phyloP scores from a whole-genome alignment of 2,797 vertebrate species.

The Catostomus latipinnis region DNA sequence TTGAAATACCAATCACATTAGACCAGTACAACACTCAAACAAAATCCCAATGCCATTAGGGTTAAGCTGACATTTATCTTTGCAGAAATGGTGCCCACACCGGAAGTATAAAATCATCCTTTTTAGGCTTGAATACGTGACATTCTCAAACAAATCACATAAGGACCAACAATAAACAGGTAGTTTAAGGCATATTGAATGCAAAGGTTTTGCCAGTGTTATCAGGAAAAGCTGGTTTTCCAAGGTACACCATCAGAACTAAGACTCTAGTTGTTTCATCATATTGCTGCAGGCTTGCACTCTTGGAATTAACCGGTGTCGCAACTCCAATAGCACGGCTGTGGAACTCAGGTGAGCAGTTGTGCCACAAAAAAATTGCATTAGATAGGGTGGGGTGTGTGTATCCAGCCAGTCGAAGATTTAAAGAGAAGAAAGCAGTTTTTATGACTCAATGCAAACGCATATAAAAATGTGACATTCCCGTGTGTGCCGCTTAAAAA shows the following conservation, averaged over 20 bases:
- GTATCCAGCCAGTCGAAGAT: not conserved
- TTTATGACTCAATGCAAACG: not conserved
- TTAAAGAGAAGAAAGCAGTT: conserved; percentile 37
- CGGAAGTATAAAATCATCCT: conserved; percentile 18
- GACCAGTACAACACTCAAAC: not conserved
- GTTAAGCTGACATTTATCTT: not conserved
- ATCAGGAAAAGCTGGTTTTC: conserved; percentile 28
- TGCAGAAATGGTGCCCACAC: not conserved
- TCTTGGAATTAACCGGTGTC: conserved; percentile 63
- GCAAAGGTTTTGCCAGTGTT: not conserved
- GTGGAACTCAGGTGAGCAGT: conserved; percentile 45
- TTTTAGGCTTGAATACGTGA: conserved; percentile 4
- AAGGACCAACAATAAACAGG: not conserved
- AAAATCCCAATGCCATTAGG: not conserved
- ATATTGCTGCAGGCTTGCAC: conserved; percentile 24
- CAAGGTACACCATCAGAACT: not conserved
- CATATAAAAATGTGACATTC: not conserved
- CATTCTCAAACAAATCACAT: not conserved
- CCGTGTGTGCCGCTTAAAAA: not conserved
- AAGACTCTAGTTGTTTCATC: conserved; percentile 17
- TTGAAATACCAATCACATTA: not conserved
- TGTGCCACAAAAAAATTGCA: too few relatives aligned
- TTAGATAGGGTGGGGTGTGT: too few relatives aligned
- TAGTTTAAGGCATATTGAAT: not conserved
- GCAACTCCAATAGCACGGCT: conserved; percentile 44